Percentiles rank a stretch among this genome's conserved stretches.
phyloP scores from a whole-genome alignment of 2,113 vertebrate species.

The Glaucomys volans region DNA sequence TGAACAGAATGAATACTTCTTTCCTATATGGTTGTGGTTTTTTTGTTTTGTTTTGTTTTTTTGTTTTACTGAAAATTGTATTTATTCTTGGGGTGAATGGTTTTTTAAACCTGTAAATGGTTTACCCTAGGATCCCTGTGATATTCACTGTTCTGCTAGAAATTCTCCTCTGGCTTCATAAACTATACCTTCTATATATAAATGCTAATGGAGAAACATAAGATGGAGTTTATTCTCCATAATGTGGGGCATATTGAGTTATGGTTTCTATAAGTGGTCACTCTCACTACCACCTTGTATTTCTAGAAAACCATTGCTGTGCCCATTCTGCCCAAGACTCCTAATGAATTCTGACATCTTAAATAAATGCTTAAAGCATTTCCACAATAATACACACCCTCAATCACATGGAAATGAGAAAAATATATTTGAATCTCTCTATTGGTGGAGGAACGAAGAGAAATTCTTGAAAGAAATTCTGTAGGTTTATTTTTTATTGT shows the following conservation, averaged over 20 bases:
- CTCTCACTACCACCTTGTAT: conserved; percentile 3
- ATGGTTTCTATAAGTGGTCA: neutral
- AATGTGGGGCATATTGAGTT: neutral
- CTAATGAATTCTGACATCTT: conserved; percentile 53
- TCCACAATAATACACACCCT: neutral
- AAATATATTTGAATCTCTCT: conserved; percentile 48
- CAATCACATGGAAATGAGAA: conserved; percentile 5
- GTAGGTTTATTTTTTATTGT: conserved; percentile 1
- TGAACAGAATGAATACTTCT: neutral
- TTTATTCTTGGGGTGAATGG: too few relatives aligned
- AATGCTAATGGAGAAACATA: neutral
- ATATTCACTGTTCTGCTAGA: neutral
- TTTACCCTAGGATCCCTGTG: neutral
- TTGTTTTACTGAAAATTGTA: too few relatives aligned
- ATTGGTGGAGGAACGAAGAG: conserved; percentile 16
- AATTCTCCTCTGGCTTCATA: neutral
- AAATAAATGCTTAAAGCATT: conserved; percentile 49
- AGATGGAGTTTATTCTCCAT: neutral
- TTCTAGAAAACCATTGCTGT: conserved; percentile 45
- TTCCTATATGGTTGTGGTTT: too few relatives aligned
- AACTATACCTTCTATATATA: neutral
- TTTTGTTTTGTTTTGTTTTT: too few relatives aligned
- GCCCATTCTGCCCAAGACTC: neutral
- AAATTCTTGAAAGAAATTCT: conserved; percentile 55
- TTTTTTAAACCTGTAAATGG: conserved; percentile 3